These are phyloP conservation scores for Pachyrhynchus sulphureomaculatus DNA, from an alignment of 1,140 invertebrate species.

Conservation along the genomic window DNA sequence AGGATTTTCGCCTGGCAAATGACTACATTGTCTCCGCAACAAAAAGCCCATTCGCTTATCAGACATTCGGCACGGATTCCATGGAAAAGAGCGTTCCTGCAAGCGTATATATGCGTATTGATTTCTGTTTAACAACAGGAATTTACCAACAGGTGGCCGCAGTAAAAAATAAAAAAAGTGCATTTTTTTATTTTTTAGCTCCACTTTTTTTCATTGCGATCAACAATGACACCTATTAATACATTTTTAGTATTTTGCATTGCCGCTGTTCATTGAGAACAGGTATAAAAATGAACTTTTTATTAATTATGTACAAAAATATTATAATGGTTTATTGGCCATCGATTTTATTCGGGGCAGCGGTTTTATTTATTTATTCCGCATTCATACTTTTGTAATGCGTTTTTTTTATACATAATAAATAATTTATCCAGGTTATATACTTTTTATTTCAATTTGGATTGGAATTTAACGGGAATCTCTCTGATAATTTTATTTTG, in stretches of 20 bases:
- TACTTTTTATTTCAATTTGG: constrained; percentile 4
- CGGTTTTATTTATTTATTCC: constrained; percentile 28
- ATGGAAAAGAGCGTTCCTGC: not conserved
- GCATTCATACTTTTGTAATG: constrained; percentile 17
- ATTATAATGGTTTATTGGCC: constrained; percentile 34
- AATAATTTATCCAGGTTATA: constrained; percentile 11
- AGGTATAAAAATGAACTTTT: constrained; percentile 36
- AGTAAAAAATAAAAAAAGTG: constrained; percentile 34
- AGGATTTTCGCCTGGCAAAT: not conserved
- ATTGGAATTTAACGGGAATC: not conserved
- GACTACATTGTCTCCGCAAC: not conserved
- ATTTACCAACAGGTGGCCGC: constrained; percentile 46
- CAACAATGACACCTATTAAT: constrained; percentile 50
- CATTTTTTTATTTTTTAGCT: constrained; percentile 35
- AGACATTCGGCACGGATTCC: not conserved
- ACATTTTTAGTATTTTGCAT: constrained; percentile 43
- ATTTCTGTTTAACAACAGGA: constrained; percentile 35
- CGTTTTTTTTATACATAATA: constrained; percentile 26
- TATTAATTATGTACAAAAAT: constrained; percentile 41
- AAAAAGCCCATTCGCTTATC: not conserved
- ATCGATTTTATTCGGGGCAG: constrained; percentile 29
- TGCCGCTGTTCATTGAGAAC: constrained; percentile 41
- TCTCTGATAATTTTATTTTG: constrained; percentile 9
- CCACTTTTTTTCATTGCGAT: constrained; percentile 44
- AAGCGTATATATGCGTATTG: constrained; percentile 26